Evolutionary conservation across 2,113 vertebrate species (phyloP), one percentile per base, ranked within the genome.

Genomic region (Salvelinus sp.): DNA sequence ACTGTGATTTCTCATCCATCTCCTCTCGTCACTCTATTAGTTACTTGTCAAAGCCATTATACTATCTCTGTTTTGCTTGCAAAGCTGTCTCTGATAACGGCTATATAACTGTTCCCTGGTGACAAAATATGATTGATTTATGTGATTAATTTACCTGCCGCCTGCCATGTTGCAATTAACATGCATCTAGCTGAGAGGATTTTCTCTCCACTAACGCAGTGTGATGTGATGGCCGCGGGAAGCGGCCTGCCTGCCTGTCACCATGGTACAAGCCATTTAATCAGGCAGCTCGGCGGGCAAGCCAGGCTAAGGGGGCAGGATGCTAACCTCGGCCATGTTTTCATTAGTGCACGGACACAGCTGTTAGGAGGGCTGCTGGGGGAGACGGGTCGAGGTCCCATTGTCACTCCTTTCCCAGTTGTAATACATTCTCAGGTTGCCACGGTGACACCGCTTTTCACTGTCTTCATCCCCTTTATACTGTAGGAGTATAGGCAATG

Each of bases 261-360:
- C n/a, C 58, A 62, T n/a, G 58, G 58, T 13, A 62, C 58, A 22
- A 16, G n/a, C 22, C n/a, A 62, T 62, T 62, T 62, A 62, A 62
- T 23, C 58, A 62, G 54, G 54, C 23, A 16, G 58, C 16, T 13
- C n/a, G 20, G n/a, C n/a, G n/a, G n/a, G 58, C 3, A 54, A 14
- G 50, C 50, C 50, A 18, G 50, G 50, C 13, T 54, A 16, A 54
- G 14, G 14, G 14, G 50, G 13, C 58, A 22, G 58, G 58, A 16
- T 2, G 70, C 25, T 60, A 33, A 20, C 70, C 54, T n/a, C 47
- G 4, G 16, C 70, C 22, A 16, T 72, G 50, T 58, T 57, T 72
- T 72, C 70, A 72, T 72, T 72, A 72, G 70, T 38, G 28, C 23
- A 23, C 58, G 70, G 48, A 30, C 58, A 22, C 6, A 50, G 54